phyloP scores from a whole-genome alignment of 2,888 invertebrate species.

The Andrena haemorrhoa region DNA sequence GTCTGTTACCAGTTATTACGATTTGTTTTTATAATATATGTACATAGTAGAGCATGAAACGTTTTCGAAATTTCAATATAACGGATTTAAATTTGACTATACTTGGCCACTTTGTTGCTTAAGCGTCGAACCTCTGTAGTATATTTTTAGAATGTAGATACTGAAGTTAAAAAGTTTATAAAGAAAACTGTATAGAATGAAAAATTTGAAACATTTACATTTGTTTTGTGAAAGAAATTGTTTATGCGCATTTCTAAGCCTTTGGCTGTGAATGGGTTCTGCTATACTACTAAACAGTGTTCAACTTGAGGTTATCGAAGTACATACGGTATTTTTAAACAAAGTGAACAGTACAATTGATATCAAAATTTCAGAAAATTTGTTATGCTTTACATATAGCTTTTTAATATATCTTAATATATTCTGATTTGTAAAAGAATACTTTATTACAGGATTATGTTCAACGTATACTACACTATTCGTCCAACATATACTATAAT shows the following conservation, averaged over 20 bases:
- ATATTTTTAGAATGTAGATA: background rate
- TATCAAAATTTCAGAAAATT: conserved; percentile 41
- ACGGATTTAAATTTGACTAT: background rate
- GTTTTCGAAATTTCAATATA: conserved; percentile 31
- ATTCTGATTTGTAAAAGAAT: conserved; percentile 10
- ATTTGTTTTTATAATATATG: conserved; percentile 28
- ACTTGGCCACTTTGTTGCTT: background rate
- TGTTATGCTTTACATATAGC: conserved; percentile 25
- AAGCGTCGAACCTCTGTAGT: background rate
- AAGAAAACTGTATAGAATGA: background rate
- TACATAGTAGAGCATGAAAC: conserved; percentile 22
- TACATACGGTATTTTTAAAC: background rate
- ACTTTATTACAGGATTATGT: conserved; percentile 13
- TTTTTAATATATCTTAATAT: conserved; percentile 9
- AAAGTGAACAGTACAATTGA: conserved; percentile 5
- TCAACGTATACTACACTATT: conserved; percentile 26
- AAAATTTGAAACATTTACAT: background rate
- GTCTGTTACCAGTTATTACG: conserved; percentile 51
- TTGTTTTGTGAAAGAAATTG: background rate
- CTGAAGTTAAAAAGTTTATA: background rate
- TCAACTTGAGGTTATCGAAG: too few relatives aligned
- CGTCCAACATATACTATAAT: conserved; percentile 26
- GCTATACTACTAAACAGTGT: too few relatives aligned
- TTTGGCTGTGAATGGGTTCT: too few relatives aligned
- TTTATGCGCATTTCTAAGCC: background rate